Evolutionary conservation across 2,797 vertebrate genomes (phyloP), one percentile per base, ranked within the genome.

Genomic region (Muscicapa comitata): DNA sequence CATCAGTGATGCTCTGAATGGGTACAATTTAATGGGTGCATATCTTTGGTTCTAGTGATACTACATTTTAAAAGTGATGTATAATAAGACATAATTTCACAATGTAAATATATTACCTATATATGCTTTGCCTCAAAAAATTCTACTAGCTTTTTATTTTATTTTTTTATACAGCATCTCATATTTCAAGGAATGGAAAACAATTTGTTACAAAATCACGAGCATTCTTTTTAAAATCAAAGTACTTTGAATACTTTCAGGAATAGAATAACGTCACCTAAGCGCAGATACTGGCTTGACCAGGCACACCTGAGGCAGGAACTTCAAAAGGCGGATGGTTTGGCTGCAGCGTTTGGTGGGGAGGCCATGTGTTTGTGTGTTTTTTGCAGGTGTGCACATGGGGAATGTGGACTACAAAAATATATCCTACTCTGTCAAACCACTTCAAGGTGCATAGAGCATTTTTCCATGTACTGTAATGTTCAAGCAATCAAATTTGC

Each of bases 281-380:
- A 76, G 23, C 42, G 17, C 63, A 90, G 35, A 42, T 73, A 73
- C 43, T 65, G 51, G 18, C 51, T 31, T 72, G 45, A 65, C 25
- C 58, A 47, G 4, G 16, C 26, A 37, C 33, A 47, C 10, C 17
- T 24, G 21, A 78, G 19, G n/a, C 25, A 53, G 2, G 10, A 54
- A 25, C 42, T 73, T 47, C 55, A 70, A 37, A 75, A 68, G 21
- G 23, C 20, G 40, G 35, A 17, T 33, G 55, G 29, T 40, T 51
- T 33, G 29, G 63, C 18, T 7, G 1, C 50, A 55, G 1, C 4
- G 13, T 6, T 16, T 12, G 17, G 1, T 0, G 20, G 15, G 2
- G 15, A 2, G 2, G 38, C 4, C 5, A 0, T 14, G 29, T 33
- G 9, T n/a, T 37, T 4, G 14, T 21, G 8, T 61, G 40, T 42